Conservation (phyloP, 2,797 vertebrate species). For the Falco cherrug region DNA sequence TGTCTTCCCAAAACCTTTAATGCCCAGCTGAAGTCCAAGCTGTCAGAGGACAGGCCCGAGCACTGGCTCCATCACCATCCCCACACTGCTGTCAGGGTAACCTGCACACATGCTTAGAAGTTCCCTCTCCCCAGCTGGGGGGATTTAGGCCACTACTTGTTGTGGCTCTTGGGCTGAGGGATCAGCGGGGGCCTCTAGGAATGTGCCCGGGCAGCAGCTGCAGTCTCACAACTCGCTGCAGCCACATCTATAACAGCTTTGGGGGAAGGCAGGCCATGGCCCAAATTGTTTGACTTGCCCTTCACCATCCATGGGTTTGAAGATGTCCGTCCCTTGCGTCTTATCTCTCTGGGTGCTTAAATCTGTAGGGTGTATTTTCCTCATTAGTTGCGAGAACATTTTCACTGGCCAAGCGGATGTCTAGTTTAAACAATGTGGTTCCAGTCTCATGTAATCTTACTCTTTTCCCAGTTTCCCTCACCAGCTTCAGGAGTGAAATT, state of each 20-base stretch:
- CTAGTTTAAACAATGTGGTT: neutral
- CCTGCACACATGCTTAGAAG: neutral
- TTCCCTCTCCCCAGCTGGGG: neutral
- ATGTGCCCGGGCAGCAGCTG: neutral
- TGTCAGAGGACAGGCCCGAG: neutral
- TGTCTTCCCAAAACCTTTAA: neutral
- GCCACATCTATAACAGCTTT: neutral
- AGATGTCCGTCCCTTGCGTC: neutral
- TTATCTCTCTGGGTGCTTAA: neutral
- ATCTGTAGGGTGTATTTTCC: neutral
- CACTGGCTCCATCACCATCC: neutral
- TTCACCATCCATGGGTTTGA: neutral
- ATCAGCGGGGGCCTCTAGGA: neutral
- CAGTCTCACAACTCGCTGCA: fast-evolving
- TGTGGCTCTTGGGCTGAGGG: neutral
- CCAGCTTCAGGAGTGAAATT: neutral
- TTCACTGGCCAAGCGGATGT: neutral
- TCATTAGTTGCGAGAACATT: neutral
- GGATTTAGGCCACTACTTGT: neutral
- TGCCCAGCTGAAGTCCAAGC: neutral
- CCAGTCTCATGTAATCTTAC: neutral
- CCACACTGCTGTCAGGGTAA: neutral
- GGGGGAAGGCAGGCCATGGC: neutral
- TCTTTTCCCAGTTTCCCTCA: neutral
- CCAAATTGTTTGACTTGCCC: neutral